Base-by-base conservation (phyloP, 2,113 vertebrate species). In the Tupaia chinensis region DNA sequence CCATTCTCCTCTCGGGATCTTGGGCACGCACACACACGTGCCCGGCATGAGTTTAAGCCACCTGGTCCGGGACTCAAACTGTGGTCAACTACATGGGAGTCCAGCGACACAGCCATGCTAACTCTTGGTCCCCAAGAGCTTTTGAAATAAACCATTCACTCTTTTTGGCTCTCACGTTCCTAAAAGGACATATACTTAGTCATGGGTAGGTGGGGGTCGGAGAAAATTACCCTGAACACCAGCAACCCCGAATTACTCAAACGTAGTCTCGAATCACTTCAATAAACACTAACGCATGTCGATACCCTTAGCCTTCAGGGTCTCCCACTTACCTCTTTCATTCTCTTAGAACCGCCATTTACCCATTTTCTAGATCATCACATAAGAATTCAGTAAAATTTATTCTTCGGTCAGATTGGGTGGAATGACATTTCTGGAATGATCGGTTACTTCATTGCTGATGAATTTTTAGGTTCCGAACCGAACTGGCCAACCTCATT, bases 281-380 rank as follows among this genome's bases (percentile, higher is more conserved):
- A 82, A 76, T 66, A 94, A 94, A 83, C 70, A 76, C 58, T 27
- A 34, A 95, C 91, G 89, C 22, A 53, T 78, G 86, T 72, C 68
- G 78, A 66, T 66, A 61, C 76, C 63, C 44, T 83, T 73, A 74
- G 70, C 29, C 60, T 19, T 78, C 32, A 44, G 44, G 44, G 5
- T 44, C 44, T 44, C 44, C 44, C 5, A 44, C 44, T 44, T 44
- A 54, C 61, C 32, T 89, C 25, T 80, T 94, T 95, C 81, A 68
- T 77, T 91, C 16, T 65, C 66, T 61, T 61, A 23, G 9, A 63
- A 92, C 70, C 11, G 54, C 17, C 86, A 61, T 63, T 87, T 60
- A 85, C 73, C 65, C 27, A 66, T 95, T 97, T 94, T 93, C 92
- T 94, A 81, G 56, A 80, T 91, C 86, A n/a, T 80, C 32, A 72